These are phyloP conservation scores for Hyposoter dolosus DNA, from an alignment of 2,888 invertebrate genomes.

Conservation along the genomic window DNA sequence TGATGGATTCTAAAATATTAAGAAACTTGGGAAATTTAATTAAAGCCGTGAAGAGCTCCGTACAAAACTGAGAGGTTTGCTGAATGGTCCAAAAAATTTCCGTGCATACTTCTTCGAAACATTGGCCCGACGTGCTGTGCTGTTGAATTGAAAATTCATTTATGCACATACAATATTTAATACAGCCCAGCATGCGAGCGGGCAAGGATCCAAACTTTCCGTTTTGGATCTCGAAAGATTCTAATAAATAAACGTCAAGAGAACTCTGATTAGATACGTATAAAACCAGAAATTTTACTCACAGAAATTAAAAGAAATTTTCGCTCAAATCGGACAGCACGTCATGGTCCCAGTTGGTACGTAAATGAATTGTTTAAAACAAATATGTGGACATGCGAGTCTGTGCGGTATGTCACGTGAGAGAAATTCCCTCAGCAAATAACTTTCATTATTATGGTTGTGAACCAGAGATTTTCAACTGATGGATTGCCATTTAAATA, in stretches of 20 bases:
- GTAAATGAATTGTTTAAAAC: background rate
- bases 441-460: background rate
- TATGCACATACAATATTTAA: conserved; percentile 7
- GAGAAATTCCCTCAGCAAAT: background rate
- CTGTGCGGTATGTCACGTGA: background rate
- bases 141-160: conserved; percentile 19
- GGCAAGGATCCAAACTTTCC: conserved; percentile 52
- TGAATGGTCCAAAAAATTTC: background rate
- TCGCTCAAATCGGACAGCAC: conserved; percentile 21
- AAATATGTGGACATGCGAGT: background rate
- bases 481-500: background rate
- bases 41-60: background rate
- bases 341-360: background rate
- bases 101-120: background rate
- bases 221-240: conserved; percentile 43
- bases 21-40: background rate
- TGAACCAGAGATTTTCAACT: background rate
- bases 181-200: conserved; percentile 7
- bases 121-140: background rate
- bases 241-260: conserved; percentile 58
- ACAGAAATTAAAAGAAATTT: background rate
- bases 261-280: background rate
- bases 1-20: background rate
- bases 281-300: background rate
- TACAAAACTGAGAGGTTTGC: background rate